These are phyloP conservation scores for Pyrrhia umbra DNA, from an alignment of 2,888 invertebrate species.

Conservation along the genomic window DNA sequence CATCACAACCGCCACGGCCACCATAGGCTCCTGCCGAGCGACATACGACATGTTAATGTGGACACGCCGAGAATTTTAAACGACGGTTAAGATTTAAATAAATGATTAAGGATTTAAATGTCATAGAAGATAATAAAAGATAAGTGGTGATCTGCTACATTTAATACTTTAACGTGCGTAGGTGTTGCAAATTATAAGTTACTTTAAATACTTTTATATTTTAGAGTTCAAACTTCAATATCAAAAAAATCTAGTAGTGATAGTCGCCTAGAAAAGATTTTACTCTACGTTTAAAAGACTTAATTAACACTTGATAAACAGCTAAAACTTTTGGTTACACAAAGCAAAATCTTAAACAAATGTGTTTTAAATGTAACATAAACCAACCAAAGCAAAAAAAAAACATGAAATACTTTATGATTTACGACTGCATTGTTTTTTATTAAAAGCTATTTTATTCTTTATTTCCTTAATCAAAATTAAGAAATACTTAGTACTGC, in stretches of 20 bases:
- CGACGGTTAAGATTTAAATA: slow-evolving; percentile 30
- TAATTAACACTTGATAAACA: too few relatives aligned
- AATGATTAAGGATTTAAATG: neutral
- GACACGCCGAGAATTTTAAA: slow-evolving; percentile 42
- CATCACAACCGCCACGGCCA: slow-evolving; percentile 61
- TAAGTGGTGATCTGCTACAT: too few relatives aligned
- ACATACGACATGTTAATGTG: slow-evolving; percentile 54
- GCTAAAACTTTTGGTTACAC: too few relatives aligned
- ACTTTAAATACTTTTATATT: too few relatives aligned
- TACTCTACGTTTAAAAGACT: too few relatives aligned
- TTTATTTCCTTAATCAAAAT: slow-evolving; percentile 34
- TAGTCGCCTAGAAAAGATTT: too few relatives aligned
- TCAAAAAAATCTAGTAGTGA: too few relatives aligned
- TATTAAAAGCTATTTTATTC: slow-evolving; percentile 17
- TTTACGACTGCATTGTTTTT: slow-evolving; percentile 6
- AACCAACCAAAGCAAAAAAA: slow-evolving; percentile 2
- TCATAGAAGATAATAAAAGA: neutral
- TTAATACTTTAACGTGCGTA: too few relatives aligned
- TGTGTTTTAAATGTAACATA: neutral
- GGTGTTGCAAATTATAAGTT: too few relatives aligned
- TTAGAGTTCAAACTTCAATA: too few relatives aligned
- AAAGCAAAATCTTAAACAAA: too few relatives aligned
- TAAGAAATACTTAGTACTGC: slow-evolving; percentile 34
- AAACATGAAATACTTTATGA: neutral
- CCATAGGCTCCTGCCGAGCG: slow-evolving; percentile 49